Percentiles rank a stretch among this genome's conserved stretches.
These are phyloP conservation scores for Taenioides sp. DNA, from an alignment of 2,797 vertebrate species.

Conservation along the genomic window DNA sequence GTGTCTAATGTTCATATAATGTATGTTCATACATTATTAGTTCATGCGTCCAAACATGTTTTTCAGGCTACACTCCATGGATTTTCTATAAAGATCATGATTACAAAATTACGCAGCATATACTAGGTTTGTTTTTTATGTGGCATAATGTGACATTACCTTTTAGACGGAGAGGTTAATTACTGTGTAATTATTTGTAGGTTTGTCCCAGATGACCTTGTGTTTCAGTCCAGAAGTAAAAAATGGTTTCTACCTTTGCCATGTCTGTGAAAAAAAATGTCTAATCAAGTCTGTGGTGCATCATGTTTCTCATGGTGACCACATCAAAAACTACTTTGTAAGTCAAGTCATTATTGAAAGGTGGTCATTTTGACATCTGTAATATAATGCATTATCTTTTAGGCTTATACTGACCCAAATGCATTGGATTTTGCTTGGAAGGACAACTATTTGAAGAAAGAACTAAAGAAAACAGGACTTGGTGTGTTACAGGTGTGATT, in stretches of 20 bases:
- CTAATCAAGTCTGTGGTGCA: accelerated
- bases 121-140: conserved; percentile 41
- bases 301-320: conserved; percentile 43
- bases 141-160: not conserved
- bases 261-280: conserved; percentile 50
- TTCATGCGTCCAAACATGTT: not conserved
- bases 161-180: not conserved
- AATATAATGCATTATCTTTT: conserved; percentile 4
- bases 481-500: conserved; percentile 45
- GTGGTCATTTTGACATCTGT: not conserved
- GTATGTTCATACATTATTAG: not conserved
- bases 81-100: not conserved
- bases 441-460: not conserved
- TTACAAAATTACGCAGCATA: accelerated
- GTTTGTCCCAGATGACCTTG: conserved; percentile 53
- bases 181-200: conserved; percentile 34
- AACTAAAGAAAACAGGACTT: accelerated
- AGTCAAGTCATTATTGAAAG: conserved; percentile 14
- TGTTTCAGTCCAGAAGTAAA: conserved; percentile 17
- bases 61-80: conserved; percentile 21
- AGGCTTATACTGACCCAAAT: conserved; percentile 60
- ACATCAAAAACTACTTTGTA: conserved; percentile 61
- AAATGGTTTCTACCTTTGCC: conserved; percentile 58
- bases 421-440: conserved; percentile 52
- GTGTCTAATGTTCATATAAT: too few relatives aligned